phyloP scores from a whole-genome alignment of 2,113 vertebrate species.

The Sylvia atricapilla region DNA sequence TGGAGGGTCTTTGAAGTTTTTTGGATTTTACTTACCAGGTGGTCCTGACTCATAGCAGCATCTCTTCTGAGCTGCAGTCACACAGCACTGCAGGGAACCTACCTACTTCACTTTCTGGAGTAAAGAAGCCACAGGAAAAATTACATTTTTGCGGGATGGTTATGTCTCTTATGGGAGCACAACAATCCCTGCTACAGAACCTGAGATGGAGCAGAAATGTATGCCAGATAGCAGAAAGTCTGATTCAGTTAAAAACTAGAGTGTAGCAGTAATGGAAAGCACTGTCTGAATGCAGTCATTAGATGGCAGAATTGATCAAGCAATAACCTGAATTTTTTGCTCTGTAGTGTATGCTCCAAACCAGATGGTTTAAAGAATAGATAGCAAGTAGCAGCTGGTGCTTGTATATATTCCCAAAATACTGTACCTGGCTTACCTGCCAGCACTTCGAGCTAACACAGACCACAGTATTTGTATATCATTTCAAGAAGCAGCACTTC shows the following conservation, averaged over 20 bases:
- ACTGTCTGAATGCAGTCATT: conserved; percentile 22
- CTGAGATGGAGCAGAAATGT: background rate
- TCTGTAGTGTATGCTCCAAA: background rate
- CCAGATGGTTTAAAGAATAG: background rate
- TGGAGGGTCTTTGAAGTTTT: conserved; percentile 77
- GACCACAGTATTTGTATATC: background rate
- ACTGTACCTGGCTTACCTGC: background rate
- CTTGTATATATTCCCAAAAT: background rate
- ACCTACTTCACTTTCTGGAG: conserved; percentile 54
- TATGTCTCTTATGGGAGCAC: conserved; percentile 29
- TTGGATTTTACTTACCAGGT: conserved; percentile 76
- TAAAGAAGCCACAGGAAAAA: conserved; percentile 50
- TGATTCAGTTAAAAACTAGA: background rate
- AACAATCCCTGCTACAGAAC: background rate
- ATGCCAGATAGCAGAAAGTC: background rate
- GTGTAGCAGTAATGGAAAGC: background rate
- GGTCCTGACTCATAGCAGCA: conserved; percentile 63
- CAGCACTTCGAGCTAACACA: background rate
- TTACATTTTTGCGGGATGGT: background rate
- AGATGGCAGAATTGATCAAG: conserved; percentile 77
- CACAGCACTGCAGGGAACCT: conserved; percentile 32
- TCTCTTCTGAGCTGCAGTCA: conserved; percentile 52
- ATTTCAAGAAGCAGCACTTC: conserved; percentile 31
- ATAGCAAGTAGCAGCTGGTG: background rate
- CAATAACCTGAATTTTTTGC: background rate